Evolutionary conservation across 2,113 vertebrate genomes (phyloP), one percentile per base, ranked within the genome.

Genomic region (Turdus rufiventris): DNA sequence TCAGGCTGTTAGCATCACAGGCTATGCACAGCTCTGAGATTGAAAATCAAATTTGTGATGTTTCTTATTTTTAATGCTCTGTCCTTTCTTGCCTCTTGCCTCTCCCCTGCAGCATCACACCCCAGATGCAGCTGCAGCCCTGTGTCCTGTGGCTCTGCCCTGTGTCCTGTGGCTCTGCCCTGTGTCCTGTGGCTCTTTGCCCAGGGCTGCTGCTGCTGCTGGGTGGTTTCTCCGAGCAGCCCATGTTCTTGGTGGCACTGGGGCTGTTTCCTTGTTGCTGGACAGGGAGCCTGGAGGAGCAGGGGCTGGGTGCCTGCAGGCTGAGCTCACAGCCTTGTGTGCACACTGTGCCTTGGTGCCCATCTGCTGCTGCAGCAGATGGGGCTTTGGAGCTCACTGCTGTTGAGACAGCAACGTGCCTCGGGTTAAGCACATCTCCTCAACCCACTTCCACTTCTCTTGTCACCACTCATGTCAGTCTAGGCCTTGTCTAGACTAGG

Each of bases 301-400:
- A 81, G 48, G 14, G 21, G 23, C 54, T 76, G 58, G 58, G 5
- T 73, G 48, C 34, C 85, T 17, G n/a, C 47, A 53, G 73, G 38
- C 50, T 63, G 25, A 34, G 8, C 60, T 65, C 5, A 3, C 42
- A 79, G 68, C 54, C 33, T 12, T 11, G 47, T 14, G 3, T 1
- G 0, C n/a, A n/a, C 18, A 11, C 47, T 51, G 43, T 20, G 28
- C 17, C 63, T 75, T 13, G 7, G 13, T 6, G 15, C 54, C 72
- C 56, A 40, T 33, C 80, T 70, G 90, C 65, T 36, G 34, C 60
- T 42, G 62, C 5, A 8, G 45, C 89, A 91, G 75, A 57, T 24
- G 93, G 89, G 43, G 50, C 54, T 65, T 10, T 0, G 0, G 15
- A 82, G 75, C 50, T 53, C 4, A 0, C 0, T 1, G 14, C 4